Evolutionary conservation across 2,113 vertebrate genomes (phyloP).

Genomic region (Barnardius zonarius): DNA sequence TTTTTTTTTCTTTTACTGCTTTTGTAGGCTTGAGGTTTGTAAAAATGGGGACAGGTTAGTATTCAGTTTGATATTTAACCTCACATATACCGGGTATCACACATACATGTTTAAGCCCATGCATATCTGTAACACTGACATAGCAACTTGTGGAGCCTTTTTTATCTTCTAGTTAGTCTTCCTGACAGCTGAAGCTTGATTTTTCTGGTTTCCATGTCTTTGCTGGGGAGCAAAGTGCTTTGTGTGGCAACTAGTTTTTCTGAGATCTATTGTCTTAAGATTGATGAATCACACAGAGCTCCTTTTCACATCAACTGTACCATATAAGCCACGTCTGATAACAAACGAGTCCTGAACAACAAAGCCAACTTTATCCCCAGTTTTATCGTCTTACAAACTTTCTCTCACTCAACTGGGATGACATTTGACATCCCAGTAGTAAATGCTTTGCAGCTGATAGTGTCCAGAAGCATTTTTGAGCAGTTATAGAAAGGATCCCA

Average conservation of each 20-base stretch:
- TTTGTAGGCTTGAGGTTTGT: not conserved
- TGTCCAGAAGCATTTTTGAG: not conserved
- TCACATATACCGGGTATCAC: not conserved
- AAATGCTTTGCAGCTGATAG: not conserved
- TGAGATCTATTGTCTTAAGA: not conserved
- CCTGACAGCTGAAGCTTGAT: not conserved
- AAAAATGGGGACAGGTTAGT: not conserved
- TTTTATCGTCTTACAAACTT: not conserved
- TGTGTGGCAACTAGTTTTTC: not conserved
- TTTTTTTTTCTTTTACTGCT: not conserved
- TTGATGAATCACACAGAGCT: not conserved
- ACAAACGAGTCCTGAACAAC: not conserved
- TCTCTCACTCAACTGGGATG: not conserved
- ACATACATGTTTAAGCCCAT: not conserved
- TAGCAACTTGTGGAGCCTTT: not conserved
- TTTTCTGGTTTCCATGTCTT: not conserved
- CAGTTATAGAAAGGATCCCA: not conserved
- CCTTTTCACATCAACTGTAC: not conserved
- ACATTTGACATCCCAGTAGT: not conserved
- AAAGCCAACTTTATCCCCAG: not conserved
- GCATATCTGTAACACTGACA: not conserved
- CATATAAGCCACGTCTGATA: accelerated
- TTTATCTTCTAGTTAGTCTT: not conserved
- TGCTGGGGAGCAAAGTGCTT: not conserved
- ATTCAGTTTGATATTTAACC: not conserved